These are phyloP conservation scores for Amblyraja radiata DNA, from an alignment of 2,797 vertebrate genomes.

Conservation along the genomic window DNA sequence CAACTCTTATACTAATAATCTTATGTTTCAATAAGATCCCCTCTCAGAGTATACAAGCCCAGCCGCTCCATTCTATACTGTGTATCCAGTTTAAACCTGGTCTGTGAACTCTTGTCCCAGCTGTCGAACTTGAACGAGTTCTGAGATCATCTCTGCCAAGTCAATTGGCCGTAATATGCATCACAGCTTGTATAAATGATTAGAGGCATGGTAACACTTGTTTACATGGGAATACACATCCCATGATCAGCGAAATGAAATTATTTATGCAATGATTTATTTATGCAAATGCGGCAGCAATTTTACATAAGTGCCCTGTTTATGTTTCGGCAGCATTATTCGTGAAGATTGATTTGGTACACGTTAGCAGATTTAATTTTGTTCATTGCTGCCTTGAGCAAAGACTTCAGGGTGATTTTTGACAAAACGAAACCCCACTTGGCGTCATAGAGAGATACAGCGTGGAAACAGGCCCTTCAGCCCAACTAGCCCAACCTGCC, in stretches of 20 bases:
- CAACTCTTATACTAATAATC: no score
- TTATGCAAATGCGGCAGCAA: slow-evolving; percentile 22
- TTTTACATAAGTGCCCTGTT: background rate
- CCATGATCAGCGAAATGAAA: slow-evolving; percentile 9
- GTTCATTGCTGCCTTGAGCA: background rate
- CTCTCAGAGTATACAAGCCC: no score
- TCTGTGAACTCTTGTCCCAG: background rate
- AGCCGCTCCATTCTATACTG: no score
- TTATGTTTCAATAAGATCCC: no score
- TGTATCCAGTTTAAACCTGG: no score
- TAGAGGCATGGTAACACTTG: background rate
- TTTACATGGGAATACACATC: slow-evolving; percentile 23
- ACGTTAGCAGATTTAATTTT: background rate
- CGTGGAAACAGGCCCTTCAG: no score
- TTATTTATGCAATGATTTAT: slow-evolving; percentile 10
- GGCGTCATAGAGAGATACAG: no score
- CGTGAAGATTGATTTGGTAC: background rate
- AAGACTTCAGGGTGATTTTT: background rate
- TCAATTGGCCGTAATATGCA: background rate
- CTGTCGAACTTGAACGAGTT: background rate
- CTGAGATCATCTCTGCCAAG: background rate
- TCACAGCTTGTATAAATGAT: background rate
- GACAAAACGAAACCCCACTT: background rate
- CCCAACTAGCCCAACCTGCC: no score
- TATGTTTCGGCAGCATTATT: slow-evolving; percentile 5